Percentiles rank a stretch among this genome's conserved stretches.
These are phyloP conservation scores for Momotus momota DNA, from an alignment of 2,797 vertebrate genomes.

Conservation along the genomic window DNA sequence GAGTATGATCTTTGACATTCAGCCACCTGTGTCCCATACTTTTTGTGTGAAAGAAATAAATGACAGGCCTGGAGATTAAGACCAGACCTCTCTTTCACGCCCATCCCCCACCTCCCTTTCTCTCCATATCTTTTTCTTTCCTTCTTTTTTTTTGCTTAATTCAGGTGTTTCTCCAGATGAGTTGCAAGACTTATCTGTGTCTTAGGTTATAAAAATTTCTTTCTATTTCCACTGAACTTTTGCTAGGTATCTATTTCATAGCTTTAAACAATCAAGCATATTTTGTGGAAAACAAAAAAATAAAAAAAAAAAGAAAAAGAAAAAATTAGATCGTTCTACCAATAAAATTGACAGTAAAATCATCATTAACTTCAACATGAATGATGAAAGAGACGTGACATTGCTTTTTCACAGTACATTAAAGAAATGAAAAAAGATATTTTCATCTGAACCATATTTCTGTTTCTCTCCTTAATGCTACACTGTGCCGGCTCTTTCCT, in stretches of 20 bases:
- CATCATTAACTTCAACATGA: not conserved
- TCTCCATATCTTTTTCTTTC: accelerated
- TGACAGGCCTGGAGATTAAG: constrained; percentile 74
- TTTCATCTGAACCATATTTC: not conserved
- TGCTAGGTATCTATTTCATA: not conserved
- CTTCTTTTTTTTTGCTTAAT: constrained; percentile 2
- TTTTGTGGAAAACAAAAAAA: not conserved
- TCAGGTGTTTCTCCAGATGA: constrained; percentile 61
- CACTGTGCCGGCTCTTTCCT: not conserved
- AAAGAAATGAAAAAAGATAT: not conserved
- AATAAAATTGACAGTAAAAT: not conserved
- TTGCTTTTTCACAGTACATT: not conserved
- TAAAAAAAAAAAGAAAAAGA: too few species aligned
- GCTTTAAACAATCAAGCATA: not conserved
- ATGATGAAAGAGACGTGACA: not conserved
- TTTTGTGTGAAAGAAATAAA: constrained; percentile 78
- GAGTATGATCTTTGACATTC: constrained; percentile 79
- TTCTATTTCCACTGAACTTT: not conserved
- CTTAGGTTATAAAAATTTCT: constrained; percentile 21
- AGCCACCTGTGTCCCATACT: constrained; percentile 80
- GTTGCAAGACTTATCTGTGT: not conserved
- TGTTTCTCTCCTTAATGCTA: not conserved
- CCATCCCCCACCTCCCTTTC: not conserved
- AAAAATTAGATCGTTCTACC: not conserved
- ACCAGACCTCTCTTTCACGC: not conserved